Evolutionary conservation across 2,797 vertebrate species (phyloP).

Genomic region (Psittacula echo): DNA sequence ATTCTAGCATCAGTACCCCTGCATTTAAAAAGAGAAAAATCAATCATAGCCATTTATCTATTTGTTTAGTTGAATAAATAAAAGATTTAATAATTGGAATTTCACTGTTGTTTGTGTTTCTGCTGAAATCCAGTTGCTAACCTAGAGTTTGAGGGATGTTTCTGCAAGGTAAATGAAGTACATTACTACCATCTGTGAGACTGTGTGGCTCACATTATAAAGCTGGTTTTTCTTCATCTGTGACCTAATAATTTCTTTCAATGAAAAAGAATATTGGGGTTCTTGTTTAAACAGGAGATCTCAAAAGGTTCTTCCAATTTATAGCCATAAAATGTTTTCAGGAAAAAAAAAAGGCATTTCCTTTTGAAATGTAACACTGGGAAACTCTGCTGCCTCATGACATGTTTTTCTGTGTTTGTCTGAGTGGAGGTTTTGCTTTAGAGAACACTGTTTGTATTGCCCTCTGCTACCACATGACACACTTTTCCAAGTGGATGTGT

Average conservation of each 20-base stretch:
- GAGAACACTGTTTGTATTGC: neutral
- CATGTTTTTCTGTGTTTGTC: neutral
- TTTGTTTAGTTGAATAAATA: constrained; percentile 13
- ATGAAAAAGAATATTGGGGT: neutral
- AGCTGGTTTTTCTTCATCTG: neutral
- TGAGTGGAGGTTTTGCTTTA: neutral
- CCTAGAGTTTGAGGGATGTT: neutral
- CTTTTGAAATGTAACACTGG: neutral
- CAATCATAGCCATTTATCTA: neutral
- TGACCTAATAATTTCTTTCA: neutral
- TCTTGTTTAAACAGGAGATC: neutral
- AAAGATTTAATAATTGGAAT: neutral
- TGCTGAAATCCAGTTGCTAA: neutral
- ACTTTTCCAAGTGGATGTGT: neutral
- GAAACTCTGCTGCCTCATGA: neutral
- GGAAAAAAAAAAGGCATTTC: neutral
- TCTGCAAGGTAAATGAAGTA: neutral
- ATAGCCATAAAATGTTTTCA: neutral
- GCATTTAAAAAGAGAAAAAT: neutral
- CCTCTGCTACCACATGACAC: neutral
- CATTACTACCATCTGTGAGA: neutral
- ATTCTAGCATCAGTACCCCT: neutral
- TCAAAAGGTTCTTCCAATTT: neutral
- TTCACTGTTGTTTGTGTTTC: neutral
- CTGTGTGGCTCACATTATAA: neutral